Conservation (phyloP, 2,113 vertebrate species). For the Carollia perspicillata region DNA sequence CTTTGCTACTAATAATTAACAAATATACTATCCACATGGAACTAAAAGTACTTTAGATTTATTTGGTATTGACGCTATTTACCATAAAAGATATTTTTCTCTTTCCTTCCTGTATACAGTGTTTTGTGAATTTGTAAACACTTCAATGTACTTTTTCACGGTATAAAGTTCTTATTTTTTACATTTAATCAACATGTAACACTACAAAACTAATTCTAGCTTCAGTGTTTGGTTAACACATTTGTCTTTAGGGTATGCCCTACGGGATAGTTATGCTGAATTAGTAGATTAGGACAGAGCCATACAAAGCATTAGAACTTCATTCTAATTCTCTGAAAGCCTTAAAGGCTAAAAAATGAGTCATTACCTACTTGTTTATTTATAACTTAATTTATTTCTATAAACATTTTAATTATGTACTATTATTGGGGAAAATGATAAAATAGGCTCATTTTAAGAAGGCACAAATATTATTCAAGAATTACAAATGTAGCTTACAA, state of each 20-base stretch:
- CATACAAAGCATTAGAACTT: slow-evolving; percentile 27
- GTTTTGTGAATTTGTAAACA: not conserved
- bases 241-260: slow-evolving; percentile 39
- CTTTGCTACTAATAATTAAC: slow-evolving; percentile 15
- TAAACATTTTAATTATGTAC: slow-evolving; percentile 60
- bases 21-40: not conserved
- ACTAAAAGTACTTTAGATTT: slow-evolving; percentile 32
- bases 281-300: slow-evolving; percentile 43
- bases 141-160: slow-evolving; percentile 41
- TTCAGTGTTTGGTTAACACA: slow-evolving; percentile 26
- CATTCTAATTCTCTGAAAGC: slow-evolving; percentile 66
- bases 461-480: slow-evolving; percentile 27
- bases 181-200: slow-evolving; percentile 37
- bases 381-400: slow-evolving; percentile 56
- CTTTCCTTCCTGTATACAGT: not conserved
- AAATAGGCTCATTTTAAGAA: slow-evolving; percentile 42
- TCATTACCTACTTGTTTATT: slow-evolving; percentile 47
- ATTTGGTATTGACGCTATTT: not conserved
- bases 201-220: slow-evolving; percentile 30
- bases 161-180: slow-evolving; percentile 24
- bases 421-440: slow-evolving; percentile 55
- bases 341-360: slow-evolving; percentile 55
- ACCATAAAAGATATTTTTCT: not conserved
- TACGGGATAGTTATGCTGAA: slow-evolving; percentile 16
- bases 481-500: slow-evolving; percentile 60